Base-by-base conservation (phyloP, 1,140 invertebrate species). In the Mylabris phalerata region DNA sequence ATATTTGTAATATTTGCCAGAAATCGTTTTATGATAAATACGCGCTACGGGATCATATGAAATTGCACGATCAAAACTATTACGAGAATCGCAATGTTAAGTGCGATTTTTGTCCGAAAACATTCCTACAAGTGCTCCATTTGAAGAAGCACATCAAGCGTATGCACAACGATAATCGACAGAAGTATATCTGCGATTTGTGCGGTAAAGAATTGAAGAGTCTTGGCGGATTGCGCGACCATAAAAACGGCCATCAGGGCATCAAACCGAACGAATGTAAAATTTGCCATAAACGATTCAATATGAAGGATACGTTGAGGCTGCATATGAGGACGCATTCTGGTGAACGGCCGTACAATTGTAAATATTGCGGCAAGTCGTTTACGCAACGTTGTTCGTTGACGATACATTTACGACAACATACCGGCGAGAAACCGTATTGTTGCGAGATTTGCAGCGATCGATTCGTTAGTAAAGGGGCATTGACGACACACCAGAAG, bases 331-430 rank as follows among this genome's bases (percentile, higher is more conserved):
- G 80, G 59, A 81, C 77, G 1, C 85, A 86, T 68, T 83, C 79
- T 40, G 79, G 88, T 9, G 84, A 89, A 63, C 80, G 85, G 62
- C 88, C 88, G 0, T 89, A 88, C 70, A 79, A 80, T 65, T 90
- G 87, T 69, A 74, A 76, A 42, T 77, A 80, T 44, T 90, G 88
- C 70, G 74, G 78, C 3, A 82, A 87, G 66, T 79, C 79, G 0
- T 84, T 84, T 64, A 67, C 66, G 7, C 66, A 67, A 47, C 62
- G 60, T 27, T 63, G 57, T 45, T 61, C 63, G 2, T 60, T 73
- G 38, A 70, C 61, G 13, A 63, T 68, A 32, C 77, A 78, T 47
- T 72, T 75, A 70, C 70, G 73, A 62, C 71, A 73, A 26, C 84
- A 86, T 66, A 82, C 81, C 0, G 79, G 81, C 2, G 52, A 75